phyloP scores from a whole-genome alignment of 1,140 invertebrate species.

The Portunus trituberculatus region DNA sequence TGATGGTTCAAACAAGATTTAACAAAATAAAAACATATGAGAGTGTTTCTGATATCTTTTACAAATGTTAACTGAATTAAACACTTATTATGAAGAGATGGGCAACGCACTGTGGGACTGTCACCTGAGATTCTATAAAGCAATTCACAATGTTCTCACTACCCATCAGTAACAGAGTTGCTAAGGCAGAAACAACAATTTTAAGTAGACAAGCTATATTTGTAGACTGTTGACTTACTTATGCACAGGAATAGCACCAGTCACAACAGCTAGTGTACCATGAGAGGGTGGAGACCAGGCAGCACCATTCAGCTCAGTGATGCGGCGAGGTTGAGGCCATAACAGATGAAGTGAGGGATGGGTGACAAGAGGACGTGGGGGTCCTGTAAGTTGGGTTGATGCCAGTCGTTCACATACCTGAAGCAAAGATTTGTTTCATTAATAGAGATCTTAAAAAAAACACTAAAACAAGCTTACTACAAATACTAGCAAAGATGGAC shows the following conservation, averaged over 20 bases:
- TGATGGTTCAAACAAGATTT: no score
- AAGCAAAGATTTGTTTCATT: background rate
- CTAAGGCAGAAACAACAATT: no score
- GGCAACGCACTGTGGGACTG: no score
- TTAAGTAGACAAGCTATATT: conserved; percentile 70
- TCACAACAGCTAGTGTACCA: conserved; percentile 81
- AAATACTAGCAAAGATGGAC: background rate
- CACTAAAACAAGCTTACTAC: no score
- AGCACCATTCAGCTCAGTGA: conserved; percentile 82
- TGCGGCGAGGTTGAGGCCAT: conserved; percentile 85
- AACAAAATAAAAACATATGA: no score
- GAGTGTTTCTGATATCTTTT: no score
- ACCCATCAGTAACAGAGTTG: no score
- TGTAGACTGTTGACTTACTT: conserved; percentile 79
- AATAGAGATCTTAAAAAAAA: background rate
- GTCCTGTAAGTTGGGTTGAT: conserved; percentile 72
- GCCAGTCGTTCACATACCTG: conserved; percentile 74
- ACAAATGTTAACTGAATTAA: no score
- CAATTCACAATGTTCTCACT: no score
- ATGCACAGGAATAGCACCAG: conserved; percentile 82
- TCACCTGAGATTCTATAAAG: no score
- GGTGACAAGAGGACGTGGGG: conserved; percentile 80
- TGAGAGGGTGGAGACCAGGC: conserved; percentile 80
- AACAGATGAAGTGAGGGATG: conserved; percentile 82
- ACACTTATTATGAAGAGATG: no score